phyloP scores from a whole-genome alignment of 2,113 vertebrate genomes.

The Macrotus californicus region DNA sequence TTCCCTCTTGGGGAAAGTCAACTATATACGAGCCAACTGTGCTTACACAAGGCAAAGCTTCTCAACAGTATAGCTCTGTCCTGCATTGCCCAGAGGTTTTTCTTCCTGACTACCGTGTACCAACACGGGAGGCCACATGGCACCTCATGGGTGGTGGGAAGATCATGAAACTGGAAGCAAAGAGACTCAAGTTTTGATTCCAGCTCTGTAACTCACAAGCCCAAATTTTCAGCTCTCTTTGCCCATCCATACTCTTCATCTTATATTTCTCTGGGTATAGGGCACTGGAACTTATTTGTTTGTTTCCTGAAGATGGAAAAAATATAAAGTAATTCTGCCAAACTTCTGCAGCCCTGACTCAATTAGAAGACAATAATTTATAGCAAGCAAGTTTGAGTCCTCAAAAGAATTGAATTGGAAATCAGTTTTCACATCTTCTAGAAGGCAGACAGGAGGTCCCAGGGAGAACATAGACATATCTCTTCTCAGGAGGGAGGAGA shows the following conservation, averaged over 20 bases:
- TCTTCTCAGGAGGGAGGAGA: constrained; percentile 51
- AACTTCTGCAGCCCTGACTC: neutral
- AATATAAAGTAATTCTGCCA: neutral
- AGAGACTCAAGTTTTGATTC: neutral
- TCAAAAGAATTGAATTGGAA: neutral
- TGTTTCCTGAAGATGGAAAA: neutral
- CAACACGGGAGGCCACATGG: neutral
- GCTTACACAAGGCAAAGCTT: neutral
- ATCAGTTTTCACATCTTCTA: neutral
- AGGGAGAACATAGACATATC: neutral
- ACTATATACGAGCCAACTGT: neutral
- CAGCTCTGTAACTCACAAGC: neutral
- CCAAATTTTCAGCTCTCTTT: neutral
- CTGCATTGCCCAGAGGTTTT: neutral
- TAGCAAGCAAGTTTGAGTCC: neutral
- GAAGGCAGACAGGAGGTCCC: neutral
- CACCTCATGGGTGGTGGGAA: neutral
- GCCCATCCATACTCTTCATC: neutral
- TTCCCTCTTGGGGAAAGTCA: constrained; percentile 5
- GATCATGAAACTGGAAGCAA: neutral
- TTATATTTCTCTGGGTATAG: neutral
- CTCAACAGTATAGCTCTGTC: neutral
- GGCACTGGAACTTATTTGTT: neutral
- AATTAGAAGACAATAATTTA: neutral
- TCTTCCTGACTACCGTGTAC: neutral